Evolutionary conservation across 2,888 invertebrate genomes (phyloP).

Genomic region (Hirudinaria manillensis): DNA sequence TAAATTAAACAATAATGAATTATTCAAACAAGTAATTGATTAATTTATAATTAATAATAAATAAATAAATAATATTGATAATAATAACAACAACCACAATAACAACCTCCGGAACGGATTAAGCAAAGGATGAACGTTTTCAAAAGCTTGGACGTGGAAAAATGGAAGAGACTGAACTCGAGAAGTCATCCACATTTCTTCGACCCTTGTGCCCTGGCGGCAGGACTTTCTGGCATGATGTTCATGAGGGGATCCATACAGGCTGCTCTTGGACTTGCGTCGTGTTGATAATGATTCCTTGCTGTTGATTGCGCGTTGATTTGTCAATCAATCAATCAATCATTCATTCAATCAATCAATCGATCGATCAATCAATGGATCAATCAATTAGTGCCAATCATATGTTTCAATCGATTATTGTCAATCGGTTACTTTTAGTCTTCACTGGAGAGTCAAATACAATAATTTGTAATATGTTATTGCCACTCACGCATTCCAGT

Average conservation of each 20-base stretch:
- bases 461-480: too few species aligned
- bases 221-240: constrained; percentile 27
- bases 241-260: constrained; percentile 8
- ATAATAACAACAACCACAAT: neutral
- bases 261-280: constrained; percentile 29
- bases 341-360: too few species aligned
- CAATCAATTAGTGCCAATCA: too few species aligned
- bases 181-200: constrained; percentile 19
- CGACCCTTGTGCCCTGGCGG: constrained; percentile 24
- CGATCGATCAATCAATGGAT: too few species aligned
- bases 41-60: neutral
- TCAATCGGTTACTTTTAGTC: too few species aligned
- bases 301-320: neutral
- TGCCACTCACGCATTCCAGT: too few species aligned
- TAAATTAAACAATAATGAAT: constrained; percentile 1
- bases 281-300: constrained; percentile 10
- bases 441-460: too few species aligned
- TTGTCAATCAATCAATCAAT: too few species aligned
- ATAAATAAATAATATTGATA: neutral
- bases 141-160: neutral
- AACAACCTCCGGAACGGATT: too few species aligned
- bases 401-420: too few species aligned
- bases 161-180: constrained; percentile 11
- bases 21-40: neutral
- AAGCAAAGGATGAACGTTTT: neutral